Conservation (phyloP, 2,797 vertebrate genomes). For the Limosa lapponica region DNA sequence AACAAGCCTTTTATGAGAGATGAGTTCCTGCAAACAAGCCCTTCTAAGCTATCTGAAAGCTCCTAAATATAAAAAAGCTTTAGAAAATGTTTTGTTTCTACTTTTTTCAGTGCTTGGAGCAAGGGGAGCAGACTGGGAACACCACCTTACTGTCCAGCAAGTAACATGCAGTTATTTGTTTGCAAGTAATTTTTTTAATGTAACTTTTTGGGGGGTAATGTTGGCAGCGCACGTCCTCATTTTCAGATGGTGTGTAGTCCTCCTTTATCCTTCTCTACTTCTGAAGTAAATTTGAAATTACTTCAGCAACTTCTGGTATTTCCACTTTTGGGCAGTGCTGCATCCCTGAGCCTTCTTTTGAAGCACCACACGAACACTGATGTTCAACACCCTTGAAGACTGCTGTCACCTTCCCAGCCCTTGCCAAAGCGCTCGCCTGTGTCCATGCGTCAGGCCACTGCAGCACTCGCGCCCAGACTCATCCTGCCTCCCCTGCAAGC, state of each 20-base stretch:
- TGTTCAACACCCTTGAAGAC: neutral
- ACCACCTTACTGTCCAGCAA: slow-evolving; percentile 1
- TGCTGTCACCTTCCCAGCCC: neutral
- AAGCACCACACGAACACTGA: neutral
- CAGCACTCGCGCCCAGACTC: rapidly evolving
- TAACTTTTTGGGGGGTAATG: neutral
- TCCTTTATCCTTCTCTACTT: neutral
- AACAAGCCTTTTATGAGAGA: slow-evolving; percentile 71
- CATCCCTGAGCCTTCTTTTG: neutral
- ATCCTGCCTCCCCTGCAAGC: neutral
- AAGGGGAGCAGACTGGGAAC: slow-evolving; percentile 1
- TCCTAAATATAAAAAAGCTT: slow-evolving; percentile 67
- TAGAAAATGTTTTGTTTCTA: slow-evolving; percentile 63
- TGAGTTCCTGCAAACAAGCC: slow-evolving; percentile 67
- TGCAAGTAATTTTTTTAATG: neutral
- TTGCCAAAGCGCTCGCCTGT: rapidly evolving
- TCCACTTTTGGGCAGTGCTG: neutral
- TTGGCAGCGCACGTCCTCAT: neutral
- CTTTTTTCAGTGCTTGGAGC: neutral
- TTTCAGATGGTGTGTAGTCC: neutral
- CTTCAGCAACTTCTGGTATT: neutral
- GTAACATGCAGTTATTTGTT: neutral
- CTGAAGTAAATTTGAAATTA: neutral
- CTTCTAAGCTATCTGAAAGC: slow-evolving; percentile 64
- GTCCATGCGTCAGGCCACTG: rapidly evolving